Percentiles rank a stretch among this genome's conserved stretches.
phyloP scores from a whole-genome alignment of 2,888 invertebrate genomes.

The Eugnorisma glareosa region DNA sequence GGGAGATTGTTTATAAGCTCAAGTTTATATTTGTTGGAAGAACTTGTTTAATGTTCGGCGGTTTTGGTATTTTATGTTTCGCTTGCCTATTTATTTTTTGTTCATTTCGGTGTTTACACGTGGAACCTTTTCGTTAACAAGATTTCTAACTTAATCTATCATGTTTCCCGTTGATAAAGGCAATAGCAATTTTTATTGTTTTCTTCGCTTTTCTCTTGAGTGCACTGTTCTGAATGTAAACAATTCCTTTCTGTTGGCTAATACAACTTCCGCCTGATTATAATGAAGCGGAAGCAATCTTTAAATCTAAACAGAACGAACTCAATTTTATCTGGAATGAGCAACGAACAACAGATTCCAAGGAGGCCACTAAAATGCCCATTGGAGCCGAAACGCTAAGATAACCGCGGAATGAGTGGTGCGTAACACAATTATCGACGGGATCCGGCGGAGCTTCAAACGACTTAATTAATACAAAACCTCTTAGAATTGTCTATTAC shows the following conservation, averaged over 20 bases:
- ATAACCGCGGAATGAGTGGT: constrained; percentile 60
- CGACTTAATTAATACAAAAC: constrained; percentile 67
- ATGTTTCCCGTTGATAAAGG: constrained; percentile 14
- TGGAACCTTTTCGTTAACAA: constrained; percentile 13
- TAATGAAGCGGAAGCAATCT: constrained; percentile 30
- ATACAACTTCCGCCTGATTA: constrained; percentile 32
- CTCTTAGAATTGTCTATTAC: constrained; percentile 42
- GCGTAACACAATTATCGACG: constrained; percentile 66
- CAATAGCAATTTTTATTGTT: constrained; percentile 42
- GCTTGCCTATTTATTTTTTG: constrained; percentile 13
- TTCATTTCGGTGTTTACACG: constrained; percentile 8
- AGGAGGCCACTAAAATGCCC: constrained; percentile 35
- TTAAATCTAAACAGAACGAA: constrained; percentile 32
- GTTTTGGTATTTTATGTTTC: constrained; percentile 35
- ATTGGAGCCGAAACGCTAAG: constrained; percentile 42
- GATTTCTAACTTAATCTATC: constrained; percentile 1
- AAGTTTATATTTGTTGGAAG: constrained; percentile 54
- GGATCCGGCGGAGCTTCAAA: constrained; percentile 61
- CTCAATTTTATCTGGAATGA: constrained; percentile 31
- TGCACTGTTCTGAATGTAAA: constrained; percentile 37
- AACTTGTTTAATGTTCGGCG: constrained; percentile 51
- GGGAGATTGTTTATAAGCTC: constrained; percentile 51
- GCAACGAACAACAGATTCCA: constrained; percentile 31
- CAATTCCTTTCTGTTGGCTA: constrained; percentile 20
- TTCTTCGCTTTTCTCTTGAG: constrained; percentile 30